A percentile compares a stretch with the other conserved stretches of the same genome.
phyloP scores from a whole-genome alignment of 1,140 invertebrate genomes.

The Mylabris phalerata region DNA sequence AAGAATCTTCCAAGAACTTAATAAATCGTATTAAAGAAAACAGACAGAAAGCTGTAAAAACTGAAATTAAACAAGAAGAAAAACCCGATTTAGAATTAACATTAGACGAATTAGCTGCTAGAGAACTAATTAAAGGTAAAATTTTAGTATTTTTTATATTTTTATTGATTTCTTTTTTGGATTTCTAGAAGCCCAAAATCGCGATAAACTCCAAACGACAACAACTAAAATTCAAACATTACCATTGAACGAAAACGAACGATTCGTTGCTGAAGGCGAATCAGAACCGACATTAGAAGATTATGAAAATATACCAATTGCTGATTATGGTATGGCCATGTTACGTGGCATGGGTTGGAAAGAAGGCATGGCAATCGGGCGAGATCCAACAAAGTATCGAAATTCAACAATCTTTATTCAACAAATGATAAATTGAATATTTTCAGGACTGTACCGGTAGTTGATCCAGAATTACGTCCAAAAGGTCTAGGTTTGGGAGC shows the following conservation, averaged over 20 bases:
- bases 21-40: conserved; percentile 40
- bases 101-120: conserved; percentile 50
- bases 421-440: conserved; percentile 1
- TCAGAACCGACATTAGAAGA: conserved; percentile 67
- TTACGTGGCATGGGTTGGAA: conserved; percentile 93
- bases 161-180: conserved; percentile 13
- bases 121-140: conserved; percentile 40
- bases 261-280: conserved; percentile 28
- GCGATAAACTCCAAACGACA: conserved; percentile 24
- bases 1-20: conserved; percentile 43
- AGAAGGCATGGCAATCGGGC: conserved; percentile 62
- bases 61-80: conserved; percentile 28
- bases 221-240: conserved; percentile 26
- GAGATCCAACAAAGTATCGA: conserved; percentile 44
- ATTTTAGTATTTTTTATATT: neutral
- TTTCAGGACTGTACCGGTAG: conserved; percentile 46
- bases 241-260: conserved; percentile 16
- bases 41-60: conserved; percentile 27
- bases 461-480: conserved; percentile 56
- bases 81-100: conserved; percentile 37
- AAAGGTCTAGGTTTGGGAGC: conserved; percentile 91
- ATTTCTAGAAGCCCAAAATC: conserved; percentile 30
- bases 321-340: conserved; percentile 85
- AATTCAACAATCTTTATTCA: neutral
- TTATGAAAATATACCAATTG: conserved; percentile 84